phyloP scores from a whole-genome alignment of 1,140 invertebrate species.

The Hypothenemus hampei region DNA sequence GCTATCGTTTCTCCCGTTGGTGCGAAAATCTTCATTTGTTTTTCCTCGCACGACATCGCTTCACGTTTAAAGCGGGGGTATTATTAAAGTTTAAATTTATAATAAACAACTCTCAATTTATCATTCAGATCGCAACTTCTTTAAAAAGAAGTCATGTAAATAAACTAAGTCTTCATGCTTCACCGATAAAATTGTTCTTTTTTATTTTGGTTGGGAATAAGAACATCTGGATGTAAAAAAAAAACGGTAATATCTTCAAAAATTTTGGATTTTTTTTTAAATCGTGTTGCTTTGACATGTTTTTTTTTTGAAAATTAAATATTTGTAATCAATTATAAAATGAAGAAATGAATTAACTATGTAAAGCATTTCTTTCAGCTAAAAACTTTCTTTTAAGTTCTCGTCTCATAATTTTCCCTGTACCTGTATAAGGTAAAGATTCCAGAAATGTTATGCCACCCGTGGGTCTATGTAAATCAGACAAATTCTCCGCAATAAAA shows the following conservation, averaged over 20 bases:
- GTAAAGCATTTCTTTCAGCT: too few species aligned
- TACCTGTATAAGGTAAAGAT: conserved; percentile 29
- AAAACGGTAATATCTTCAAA: too few species aligned
- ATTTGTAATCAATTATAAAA: too few species aligned
- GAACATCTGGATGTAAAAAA: too few species aligned
- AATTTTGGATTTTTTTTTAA: conserved; percentile 7
- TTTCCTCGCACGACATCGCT: background rate
- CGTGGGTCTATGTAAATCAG: conserved; percentile 30
- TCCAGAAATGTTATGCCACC: conserved; percentile 33
- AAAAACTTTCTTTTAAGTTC: conserved; percentile 7
- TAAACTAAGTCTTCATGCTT: conserved; percentile 17
- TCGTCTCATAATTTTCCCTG: conserved; percentile 29
- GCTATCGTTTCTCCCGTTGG: too few species aligned
- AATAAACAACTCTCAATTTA: conserved; percentile 14
- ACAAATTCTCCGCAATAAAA: conserved; percentile 28
- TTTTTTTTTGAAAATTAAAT: too few species aligned
- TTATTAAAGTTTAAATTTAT: conserved; percentile 18
- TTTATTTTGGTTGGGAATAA: conserved; percentile 20
- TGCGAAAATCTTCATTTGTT: too few species aligned
- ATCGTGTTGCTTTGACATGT: too few species aligned
- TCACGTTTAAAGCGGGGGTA: conserved; percentile 1
- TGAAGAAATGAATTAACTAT: too few species aligned
- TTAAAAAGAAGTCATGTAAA: conserved; percentile 19
- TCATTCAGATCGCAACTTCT: conserved; percentile 2
- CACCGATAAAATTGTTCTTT: conserved; percentile 19